phyloP scores from a whole-genome alignment of 2,113 vertebrate species.

The Heloderma charlesbogerti region DNA sequence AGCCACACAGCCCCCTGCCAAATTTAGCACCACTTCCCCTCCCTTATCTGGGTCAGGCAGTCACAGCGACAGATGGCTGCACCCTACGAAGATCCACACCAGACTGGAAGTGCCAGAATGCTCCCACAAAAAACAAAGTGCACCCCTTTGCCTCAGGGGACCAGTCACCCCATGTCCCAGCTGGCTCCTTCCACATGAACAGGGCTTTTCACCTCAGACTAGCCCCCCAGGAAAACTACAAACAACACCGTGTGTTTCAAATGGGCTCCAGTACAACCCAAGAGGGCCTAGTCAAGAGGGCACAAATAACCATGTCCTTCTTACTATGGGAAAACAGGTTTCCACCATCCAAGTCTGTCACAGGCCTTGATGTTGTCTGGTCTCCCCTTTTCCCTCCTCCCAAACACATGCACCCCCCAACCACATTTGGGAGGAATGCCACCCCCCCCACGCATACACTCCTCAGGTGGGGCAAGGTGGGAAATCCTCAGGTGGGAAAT shows the following conservation, averaged over 20 bases:
- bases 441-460: background rate
- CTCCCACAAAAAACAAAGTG: background rate
- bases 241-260: background rate
- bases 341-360: background rate
- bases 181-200: background rate
- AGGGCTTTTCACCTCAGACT: rapidly evolving
- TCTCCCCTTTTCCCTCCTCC: background rate
- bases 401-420: background rate
- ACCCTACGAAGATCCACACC: background rate
- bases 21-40: background rate
- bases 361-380: too few relatives aligned
- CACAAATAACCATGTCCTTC: background rate
- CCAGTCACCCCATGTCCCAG: background rate
- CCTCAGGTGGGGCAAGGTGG: too few relatives aligned
- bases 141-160: background rate
- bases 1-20: background rate
- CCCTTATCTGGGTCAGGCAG: slow-evolving; percentile 17
- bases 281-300: too few relatives aligned
- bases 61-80: background rate
- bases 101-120: background rate
- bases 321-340: background rate
- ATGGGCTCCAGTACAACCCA: background rate
- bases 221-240: slow-evolving; percentile 10
- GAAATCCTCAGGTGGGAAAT: background rate
- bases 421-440: background rate